Percentiles rank a stretch among this genome's conserved stretches.
These are phyloP conservation scores for Sinocyclocheilus anophthalmus DNA, from an alignment of 2,113 vertebrate genomes.

Conservation along the genomic window DNA sequence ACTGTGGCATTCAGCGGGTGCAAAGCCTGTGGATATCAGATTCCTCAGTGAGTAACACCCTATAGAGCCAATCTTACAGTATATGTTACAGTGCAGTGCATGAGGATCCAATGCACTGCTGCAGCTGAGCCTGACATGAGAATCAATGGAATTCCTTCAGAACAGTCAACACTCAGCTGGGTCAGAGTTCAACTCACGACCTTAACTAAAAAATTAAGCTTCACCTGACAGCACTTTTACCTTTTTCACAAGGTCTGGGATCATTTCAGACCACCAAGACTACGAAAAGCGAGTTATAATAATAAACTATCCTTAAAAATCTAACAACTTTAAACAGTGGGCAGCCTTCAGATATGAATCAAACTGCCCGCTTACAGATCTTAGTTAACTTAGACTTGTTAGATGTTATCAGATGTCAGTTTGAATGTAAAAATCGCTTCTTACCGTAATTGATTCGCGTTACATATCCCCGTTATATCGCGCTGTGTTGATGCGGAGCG, in stretches of 20 bases:
- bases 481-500: neutral
- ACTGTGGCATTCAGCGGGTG: neutral
- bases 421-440: neutral
- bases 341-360: neutral
- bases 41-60: neutral
- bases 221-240: no score
- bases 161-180: slow-evolving; percentile 8
- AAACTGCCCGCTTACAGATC: neutral
- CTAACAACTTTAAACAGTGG: neutral
- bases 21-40: neutral
- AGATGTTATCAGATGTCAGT: neutral
- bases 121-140: neutral
- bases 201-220: neutral
- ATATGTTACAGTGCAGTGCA: neutral
- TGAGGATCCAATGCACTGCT: neutral
- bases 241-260: neutral
- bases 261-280: neutral
- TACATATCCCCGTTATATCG: neutral
- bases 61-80: neutral
- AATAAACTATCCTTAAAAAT: neutral
- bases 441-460: slow-evolving; percentile 2
- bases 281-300: neutral
- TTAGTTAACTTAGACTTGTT: neutral
- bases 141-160: slow-evolving; percentile 6
- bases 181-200: slow-evolving; percentile 2